Base-by-base conservation (phyloP, 2,113 vertebrate genomes). In the Mixornis gularis region DNA sequence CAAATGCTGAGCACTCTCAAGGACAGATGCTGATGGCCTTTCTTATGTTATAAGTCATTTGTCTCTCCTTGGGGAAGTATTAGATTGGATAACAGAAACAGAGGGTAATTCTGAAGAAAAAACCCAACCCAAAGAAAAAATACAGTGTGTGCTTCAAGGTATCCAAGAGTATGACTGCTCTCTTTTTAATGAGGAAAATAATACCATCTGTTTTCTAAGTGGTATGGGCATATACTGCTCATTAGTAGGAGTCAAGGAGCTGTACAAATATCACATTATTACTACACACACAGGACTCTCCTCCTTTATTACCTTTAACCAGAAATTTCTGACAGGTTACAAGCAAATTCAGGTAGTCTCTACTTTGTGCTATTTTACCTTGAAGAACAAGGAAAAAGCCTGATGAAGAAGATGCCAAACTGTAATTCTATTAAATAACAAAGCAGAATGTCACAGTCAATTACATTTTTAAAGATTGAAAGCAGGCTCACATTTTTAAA, bases 81-180 rank as follows among this genome's bases (percentile, higher is more conserved):
- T 63, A n/a, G 6, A 32, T 34, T 64, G 13, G 20, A 18, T 85
- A 32, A 65, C 9, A 85, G 49, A 78, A 90, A 59, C 12, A 38
- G 40, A 87, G 10, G 3, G 20, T n/a, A 81, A 81, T 72, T 87
- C 15, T 7, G n/a, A 79, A 71, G 66, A 51, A 46, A 10, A 43
- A 17, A 11, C 1, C 2, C 2, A 17, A 79, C 11, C 17, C 1
- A 19, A 81, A 51, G 3, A 22, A 27, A 76, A 62, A 87, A 79
- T n/a, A 48, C 0, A 0, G 7, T 8, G 3, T 40, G 19, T 53
- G 13, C 41, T 43, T 90, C 26, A 52, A 72, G 25, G 15, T 53
- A 53, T 51, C 25, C 2, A 5, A 26, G 82, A 65, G 12, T 63
- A 68, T 30, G n/a, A 44, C 13, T 38, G 10, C 17, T 82, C 4